Evolutionary conservation across 2,888 invertebrate genomes (phyloP).

Genomic region (Willowsia nigromaculata): DNA sequence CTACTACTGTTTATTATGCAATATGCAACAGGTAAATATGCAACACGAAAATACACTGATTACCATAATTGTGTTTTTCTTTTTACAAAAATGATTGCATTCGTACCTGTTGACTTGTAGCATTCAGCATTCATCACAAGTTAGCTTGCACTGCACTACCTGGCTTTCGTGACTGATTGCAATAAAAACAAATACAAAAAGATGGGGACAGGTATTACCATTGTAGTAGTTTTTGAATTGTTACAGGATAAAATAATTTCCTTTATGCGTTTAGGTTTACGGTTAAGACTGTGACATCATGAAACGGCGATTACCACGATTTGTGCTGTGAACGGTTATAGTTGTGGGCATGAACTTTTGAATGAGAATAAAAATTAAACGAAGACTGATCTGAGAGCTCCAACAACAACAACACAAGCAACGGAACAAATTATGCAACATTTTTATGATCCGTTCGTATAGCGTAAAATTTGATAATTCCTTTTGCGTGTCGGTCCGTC

Average conservation of each 20-base stretch:
- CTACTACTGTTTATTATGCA: not conserved
- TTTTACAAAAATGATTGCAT: not conserved
- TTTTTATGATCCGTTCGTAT: conserved; percentile 1
- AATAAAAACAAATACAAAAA: conserved; percentile 23
- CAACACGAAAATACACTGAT: not conserved
- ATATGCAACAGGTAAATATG: not conserved
- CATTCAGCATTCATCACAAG: not conserved
- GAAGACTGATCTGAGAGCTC: not conserved
- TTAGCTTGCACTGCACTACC: not conserved
- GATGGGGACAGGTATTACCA: conserved; percentile 8
- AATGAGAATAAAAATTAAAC: not conserved
- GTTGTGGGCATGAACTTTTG: not conserved
- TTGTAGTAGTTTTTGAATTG: conserved; percentile 24
- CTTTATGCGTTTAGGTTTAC: not conserved
- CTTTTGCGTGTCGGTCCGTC: conserved; percentile 15
- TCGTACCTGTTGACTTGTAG: not conserved
- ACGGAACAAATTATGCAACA: conserved; percentile 5
- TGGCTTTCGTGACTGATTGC: conserved; percentile 58
- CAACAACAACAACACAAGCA: not conserved
- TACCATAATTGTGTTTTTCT: conserved; percentile 1
- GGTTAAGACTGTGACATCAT: conserved; percentile 28
- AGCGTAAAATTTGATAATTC: conserved; percentile 39
- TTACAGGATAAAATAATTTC: conserved; percentile 38
- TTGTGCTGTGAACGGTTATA: conserved; percentile 7
- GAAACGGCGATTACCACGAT: conserved; percentile 3